Evolutionary conservation across 92 coral and sea anemone genomes (phyloP), one percentile per base, ranked within the genome.

Genomic region (Porites rus): DNA sequence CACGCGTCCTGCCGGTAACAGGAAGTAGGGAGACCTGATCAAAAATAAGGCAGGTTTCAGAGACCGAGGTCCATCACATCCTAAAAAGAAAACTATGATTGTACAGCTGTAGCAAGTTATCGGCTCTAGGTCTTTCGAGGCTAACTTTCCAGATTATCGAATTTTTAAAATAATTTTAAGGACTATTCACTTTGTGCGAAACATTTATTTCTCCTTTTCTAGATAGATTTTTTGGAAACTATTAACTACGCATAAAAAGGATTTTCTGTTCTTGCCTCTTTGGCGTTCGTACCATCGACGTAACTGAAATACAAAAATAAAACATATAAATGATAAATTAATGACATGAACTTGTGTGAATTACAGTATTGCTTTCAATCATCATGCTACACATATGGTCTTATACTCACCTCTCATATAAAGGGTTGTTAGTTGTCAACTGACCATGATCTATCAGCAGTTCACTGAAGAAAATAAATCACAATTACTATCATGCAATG

Each of bases 201-300:
- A 56, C 16, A 14, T 56, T 10, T 56, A 10, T 56, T 56, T 10
- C 12, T 10, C 61, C 60, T 2, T 56, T 56, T 56, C 61, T 56
- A 1, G 61, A 56, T 2, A 68, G 10, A 50, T 3, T 9, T 10
- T 22, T 11, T 6, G 11, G 2, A 6, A n/a, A 20, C 51, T 12
- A 82, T 59, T 58, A 18, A 59, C 60, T 70, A 2, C 43, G 71
- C 86, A 19, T 71, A 71, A 53, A 38, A 78, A 8, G 69, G 86
- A 43, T 38, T 82, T 82, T 82, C 86, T 46, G 78, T 70, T 72
- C 22, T 82, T 59, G 78, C 19, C 54, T 71, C 86, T 60, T 71
- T 62, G 19, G 31, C 7, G 21, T 43, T 46, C 9, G 69, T 61
- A 13, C 4, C 13, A n/a, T 50, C 2, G 10, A 24, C 18, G 80